Conservation (phyloP, 2,797 vertebrate genomes). For the Etheostoma perlongum region DNA sequence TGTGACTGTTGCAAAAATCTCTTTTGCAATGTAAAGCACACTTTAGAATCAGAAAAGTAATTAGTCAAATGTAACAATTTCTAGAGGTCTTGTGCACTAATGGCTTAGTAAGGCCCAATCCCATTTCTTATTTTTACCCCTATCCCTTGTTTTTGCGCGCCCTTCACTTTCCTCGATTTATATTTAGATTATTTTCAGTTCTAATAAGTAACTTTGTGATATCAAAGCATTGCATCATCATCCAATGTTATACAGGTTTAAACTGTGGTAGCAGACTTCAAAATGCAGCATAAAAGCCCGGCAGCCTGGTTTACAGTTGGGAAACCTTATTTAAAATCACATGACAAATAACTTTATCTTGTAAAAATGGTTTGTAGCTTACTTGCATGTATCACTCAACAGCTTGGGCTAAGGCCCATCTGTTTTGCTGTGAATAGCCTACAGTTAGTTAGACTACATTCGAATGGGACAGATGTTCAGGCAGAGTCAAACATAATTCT, state of each 20-base stretch:
- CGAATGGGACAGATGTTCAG: constrained; percentile 48
- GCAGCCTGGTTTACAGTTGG: neutral
- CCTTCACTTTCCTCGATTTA: too few relatives aligned
- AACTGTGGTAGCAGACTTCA: neutral
- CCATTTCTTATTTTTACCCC: too few relatives aligned
- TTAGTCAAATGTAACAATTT: neutral
- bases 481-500: constrained; percentile 21
- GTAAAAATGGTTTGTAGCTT: neutral
- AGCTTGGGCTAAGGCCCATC: constrained; percentile 6
- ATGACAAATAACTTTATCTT: neutral
- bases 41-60: neutral
- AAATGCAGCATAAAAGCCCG: neutral
- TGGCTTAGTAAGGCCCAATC: neutral
- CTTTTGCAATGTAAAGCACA: neutral
- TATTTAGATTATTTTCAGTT: neutral
- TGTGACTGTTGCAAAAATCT: neutral
- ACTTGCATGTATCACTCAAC: neutral
- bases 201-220: neutral
- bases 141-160: too few relatives aligned
- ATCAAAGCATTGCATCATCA: neutral
- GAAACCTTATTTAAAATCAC: constrained; percentile 2
- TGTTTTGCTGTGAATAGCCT: constrained; percentile 9
- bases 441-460: constrained; percentile 21
- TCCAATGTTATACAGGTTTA: neutral
- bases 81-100: neutral